Evolutionary conservation across 1,140 invertebrate genomes (phyloP).

Genomic region (Sycophila sp.): DNA sequence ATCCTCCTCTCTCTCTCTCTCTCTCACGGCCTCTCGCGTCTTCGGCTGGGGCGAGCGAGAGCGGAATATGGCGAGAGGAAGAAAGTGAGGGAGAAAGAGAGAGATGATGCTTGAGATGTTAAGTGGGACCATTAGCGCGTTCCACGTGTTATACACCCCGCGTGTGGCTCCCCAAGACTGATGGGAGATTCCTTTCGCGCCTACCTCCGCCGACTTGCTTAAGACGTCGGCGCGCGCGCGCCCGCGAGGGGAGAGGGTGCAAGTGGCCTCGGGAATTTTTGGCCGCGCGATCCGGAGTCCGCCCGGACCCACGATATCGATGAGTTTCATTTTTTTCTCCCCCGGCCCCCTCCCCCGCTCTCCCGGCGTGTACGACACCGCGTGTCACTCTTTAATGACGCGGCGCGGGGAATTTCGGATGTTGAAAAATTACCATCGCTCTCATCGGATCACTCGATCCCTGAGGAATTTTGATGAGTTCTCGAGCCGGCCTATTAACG

Average conservation of each 20-base stretch:
- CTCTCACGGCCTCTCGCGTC: no score
- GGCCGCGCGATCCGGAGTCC: background rate
- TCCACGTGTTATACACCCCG: constrained; percentile 46
- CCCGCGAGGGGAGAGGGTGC: background rate
- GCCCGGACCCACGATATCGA: constrained; percentile 25
- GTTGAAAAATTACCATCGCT: constrained; percentile 3
- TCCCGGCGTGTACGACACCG: background rate
- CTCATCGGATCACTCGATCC: no score
- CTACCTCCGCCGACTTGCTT: background rate
- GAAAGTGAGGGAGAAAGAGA: constrained; percentile 27
- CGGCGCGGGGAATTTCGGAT: background rate
- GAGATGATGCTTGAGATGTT: constrained; percentile 60
- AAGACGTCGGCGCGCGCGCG: background rate
- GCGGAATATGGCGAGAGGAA: background rate
- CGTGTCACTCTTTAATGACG: constrained; percentile 11
- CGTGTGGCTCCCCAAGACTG: constrained; percentile 37
- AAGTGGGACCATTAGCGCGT: constrained; percentile 65
- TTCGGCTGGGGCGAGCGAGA: no score
- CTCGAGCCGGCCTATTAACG: no score
- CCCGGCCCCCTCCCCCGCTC: background rate
- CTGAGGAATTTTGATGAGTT: no score
- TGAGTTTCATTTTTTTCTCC: constrained; percentile 34
- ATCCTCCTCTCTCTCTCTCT: no score
- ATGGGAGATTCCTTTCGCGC: constrained; percentile 51
- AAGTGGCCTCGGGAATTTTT: constrained; percentile 4